phyloP scores from a whole-genome alignment of 2,888 invertebrate species.

The Iphiclides podalirius region DNA sequence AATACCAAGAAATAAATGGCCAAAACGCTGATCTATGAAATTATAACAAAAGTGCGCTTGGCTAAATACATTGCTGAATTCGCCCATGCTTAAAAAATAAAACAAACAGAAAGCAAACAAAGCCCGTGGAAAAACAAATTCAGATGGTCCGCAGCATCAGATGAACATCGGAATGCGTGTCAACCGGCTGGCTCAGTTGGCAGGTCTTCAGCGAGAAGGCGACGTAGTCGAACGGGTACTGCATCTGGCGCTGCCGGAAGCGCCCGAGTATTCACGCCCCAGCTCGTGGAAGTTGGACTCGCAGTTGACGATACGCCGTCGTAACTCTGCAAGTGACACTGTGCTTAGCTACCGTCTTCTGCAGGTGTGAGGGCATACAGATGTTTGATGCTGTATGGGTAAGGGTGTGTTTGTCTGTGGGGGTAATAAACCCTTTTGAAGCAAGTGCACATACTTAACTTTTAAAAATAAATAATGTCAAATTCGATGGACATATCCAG shows the following conservation, averaged over 20 bases:
- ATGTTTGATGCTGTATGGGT: no score
- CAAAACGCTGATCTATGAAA: neutral
- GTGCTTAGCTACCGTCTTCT: no score
- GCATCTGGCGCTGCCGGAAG: constrained; percentile 95
- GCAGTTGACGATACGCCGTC: constrained; percentile 87
- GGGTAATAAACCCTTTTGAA: no score
- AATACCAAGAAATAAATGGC: neutral
- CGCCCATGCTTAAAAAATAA: neutral
- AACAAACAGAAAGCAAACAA: neutral
- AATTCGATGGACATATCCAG: no score
- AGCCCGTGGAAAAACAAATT: constrained; percentile 35
- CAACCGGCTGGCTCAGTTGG: constrained; percentile 92
- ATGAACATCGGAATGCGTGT: constrained; percentile 96
- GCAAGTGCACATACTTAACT: no score
- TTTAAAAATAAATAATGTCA: no score
- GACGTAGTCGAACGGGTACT: constrained; percentile 97
- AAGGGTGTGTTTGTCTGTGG: no score
- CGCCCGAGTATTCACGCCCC: constrained; percentile 91
- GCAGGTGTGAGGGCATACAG: no score
- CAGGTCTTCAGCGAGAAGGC: constrained; percentile 94
- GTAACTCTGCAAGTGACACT: constrained; percentile 84
- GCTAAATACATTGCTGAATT: neutral
- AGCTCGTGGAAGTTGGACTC: constrained; percentile 90
- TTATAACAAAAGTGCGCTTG: neutral
- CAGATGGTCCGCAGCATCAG: constrained; percentile 94